Evolutionary conservation across 2,888 invertebrate genomes (phyloP), one percentile per base, ranked within the genome.

Genomic region (Callosobruchus maculatus): DNA sequence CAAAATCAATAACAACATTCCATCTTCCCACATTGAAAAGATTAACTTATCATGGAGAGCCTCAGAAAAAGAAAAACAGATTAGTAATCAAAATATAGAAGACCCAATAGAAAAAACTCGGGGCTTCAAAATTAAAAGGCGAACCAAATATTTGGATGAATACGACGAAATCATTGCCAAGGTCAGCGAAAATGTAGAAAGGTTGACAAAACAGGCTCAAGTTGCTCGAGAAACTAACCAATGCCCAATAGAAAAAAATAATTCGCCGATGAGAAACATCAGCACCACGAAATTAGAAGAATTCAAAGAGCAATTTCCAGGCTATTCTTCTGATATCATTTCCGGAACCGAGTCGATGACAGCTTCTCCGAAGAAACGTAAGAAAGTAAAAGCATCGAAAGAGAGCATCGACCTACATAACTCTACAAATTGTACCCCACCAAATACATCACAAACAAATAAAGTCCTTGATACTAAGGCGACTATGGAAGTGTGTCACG

Each of bases 81-180:
- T 1, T 49, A 49, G 49, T 13, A 49, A 49, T 18, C 13, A 3
- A 13, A 18, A 49, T 13, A 18, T 0, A 49, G 18, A 49, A 68
- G 68, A 73, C 4, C 72, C 72, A 0, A 75, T 74, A 21, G 75
- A 76, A 70, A 70, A 13, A 18, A 49, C 4, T 7, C 49, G 13
- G 5, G 13, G 13, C 13, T 49, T 49, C 49, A 49, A 49, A 49
- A 49, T 49, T 13, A 49, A 49, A 49, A 3, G 49, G 18, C 74
- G 9, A 70, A 77, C 20, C 73, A 76, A 73, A 49, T 49, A 49
- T 49, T 18, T 49, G 3, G 49, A 49, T 18, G 75, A 78, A n/a
- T 76, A 71, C 20, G 78, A 79, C 67, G 70, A 77, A 21, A 74
- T 78, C 26, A 77, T 76, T 21, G 73, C 74, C 9, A 69, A 75